Conservation (phyloP, 2,113 vertebrate species). For the Leptobrachium leishanense region DNA sequence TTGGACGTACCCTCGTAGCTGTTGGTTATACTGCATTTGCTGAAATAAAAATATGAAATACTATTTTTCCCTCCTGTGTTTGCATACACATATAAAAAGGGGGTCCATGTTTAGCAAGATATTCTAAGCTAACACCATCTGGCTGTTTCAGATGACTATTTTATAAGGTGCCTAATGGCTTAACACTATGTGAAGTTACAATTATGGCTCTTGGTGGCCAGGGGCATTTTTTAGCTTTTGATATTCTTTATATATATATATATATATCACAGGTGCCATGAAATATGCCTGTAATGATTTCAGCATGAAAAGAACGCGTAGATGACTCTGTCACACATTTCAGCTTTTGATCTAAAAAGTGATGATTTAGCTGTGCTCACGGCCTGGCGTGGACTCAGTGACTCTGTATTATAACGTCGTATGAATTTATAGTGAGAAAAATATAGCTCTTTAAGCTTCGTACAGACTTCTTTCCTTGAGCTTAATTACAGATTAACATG, state of each 20-base stretch:
- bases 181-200: conserved; percentile 31
- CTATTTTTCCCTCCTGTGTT: no score
- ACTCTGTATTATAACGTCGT: conserved; percentile 29
- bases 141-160: conserved; percentile 29
- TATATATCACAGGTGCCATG: conserved; percentile 33
- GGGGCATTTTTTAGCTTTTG: conserved; percentile 10
- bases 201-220: conserved; percentile 35
- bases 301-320: conserved; percentile 43
- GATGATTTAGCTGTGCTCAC: conserved; percentile 29
- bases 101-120: not conserved
- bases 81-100: not conserved
- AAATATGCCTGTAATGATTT: conserved; percentile 36
- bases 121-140: conserved; percentile 19
- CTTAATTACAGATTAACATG: conserved; percentile 63
- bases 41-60: no score
- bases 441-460: conserved; percentile 60
- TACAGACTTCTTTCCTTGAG: conserved; percentile 65
- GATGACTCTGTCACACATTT: conserved; percentile 37
- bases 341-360: conserved; percentile 40
- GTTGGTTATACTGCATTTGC: no score
- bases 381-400: conserved; percentile 17
- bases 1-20: no score
- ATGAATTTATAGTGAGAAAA: conserved; percentile 48
- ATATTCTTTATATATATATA: conserved; percentile 15
- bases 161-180: conserved; percentile 41